Base-by-base conservation (phyloP, 2,888 invertebrate genomes). In the Nymphalis urticae region DNA sequence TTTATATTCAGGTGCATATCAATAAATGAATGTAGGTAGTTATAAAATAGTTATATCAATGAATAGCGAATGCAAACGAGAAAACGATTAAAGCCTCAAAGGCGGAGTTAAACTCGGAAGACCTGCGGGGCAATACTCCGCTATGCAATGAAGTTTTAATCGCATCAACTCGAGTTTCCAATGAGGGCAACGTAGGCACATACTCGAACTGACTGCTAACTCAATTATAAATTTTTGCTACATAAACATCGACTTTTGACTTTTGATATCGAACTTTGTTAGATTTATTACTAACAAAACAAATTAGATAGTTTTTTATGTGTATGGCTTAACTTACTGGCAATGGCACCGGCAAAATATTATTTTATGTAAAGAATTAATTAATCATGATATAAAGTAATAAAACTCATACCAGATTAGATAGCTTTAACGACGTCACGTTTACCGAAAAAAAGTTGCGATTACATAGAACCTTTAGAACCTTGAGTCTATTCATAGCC, bases 131-230 rank as follows among this genome's bases (percentile, higher is more conserved):
- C 24, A 56, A 61, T 54, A 54, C 82, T 77, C 74, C 80, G 79
- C 79, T 82, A 81, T 83, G 82, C 82, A 82, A 81, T 83, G 85
- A 87, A 87, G 84, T 87, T 87, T 87, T 86, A 87, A 87, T 87
- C 83, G 85, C 77, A 80, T 84, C 81, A 78, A 82, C 79, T 80
- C 77, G 74, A 81, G 78, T 81, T 82, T 82, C 79, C 83, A 80
- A 84, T 82, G 80, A 81, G 77, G 80, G 77, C 77, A 79, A 79
- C 77, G 75, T 76, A 79, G 65, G 66, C 64, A 70, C 66, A 68
- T 68, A 62, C 65, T 48, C 75, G 53, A 60, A 62, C 54, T 69
- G 51, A 47, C 51, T 56, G 61, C 42, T 36, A 69, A 54, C 60
- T 50, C n/a, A 50, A 64, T 61, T 56, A 54, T 56, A 61, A 64